Evolutionary conservation across 35 echinoderm and acorn worm genomes (phyloP).

Genomic region (Apostichopus japonicus): DNA sequence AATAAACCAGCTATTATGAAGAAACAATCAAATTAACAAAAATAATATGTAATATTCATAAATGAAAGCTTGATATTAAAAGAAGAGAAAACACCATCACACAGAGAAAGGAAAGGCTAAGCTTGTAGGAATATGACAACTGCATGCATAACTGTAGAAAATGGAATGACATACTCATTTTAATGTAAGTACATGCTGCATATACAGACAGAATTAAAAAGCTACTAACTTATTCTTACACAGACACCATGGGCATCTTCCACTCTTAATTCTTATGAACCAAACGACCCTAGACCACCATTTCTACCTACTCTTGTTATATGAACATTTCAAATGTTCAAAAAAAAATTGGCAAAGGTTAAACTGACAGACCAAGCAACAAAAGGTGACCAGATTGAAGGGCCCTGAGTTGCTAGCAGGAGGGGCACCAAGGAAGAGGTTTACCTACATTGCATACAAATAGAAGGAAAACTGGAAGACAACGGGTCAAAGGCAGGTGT

Average conservation of each 20-base stretch:
- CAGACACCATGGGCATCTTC: background rate
- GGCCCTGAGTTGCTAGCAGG: background rate
- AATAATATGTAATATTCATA: background rate
- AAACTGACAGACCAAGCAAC: background rate
- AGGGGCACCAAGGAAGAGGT: background rate
- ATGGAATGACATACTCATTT: constrained; percentile 45
- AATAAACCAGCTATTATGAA: too few relatives aligned
- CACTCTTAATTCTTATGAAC: background rate
- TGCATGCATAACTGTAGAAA: constrained; percentile 23
- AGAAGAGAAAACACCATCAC: background rate
- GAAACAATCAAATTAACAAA: too few relatives aligned
- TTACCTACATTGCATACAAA: background rate
- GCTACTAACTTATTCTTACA: background rate
- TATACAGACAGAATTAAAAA: constrained; percentile 30
- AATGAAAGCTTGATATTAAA: constrained; percentile 12
- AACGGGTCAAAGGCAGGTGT: constrained; percentile 14
- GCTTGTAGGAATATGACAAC: background rate
- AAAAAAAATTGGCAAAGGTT: background rate
- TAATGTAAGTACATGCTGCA: constrained; percentile 50
- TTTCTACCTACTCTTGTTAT: background rate
- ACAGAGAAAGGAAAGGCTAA: constrained; percentile 29
- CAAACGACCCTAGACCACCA: background rate
- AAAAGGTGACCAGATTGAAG: background rate
- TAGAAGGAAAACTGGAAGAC: constrained; percentile 3
- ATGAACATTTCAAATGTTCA: background rate